A percentile compares a stretch with the other conserved stretches of the same genome.
Conservation (phyloP, 2,888 invertebrate genomes). For the Troglohyphantes excavatus region DNA sequence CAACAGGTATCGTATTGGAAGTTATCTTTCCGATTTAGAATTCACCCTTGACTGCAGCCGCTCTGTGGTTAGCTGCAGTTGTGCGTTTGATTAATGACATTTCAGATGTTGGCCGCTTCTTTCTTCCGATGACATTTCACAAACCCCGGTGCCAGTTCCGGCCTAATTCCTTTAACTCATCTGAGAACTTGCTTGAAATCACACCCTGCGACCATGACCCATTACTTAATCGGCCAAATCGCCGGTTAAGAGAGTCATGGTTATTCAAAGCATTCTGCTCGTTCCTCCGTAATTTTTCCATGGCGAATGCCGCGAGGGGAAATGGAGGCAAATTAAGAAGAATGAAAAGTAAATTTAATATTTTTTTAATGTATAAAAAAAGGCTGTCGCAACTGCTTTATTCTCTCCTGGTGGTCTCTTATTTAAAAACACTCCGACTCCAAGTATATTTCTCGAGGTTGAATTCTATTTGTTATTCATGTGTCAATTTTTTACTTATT, state of each 20-base stretch:
- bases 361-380: conserved; percentile 13
- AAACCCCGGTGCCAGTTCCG: conserved; percentile 40
- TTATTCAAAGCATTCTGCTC: conserved; percentile 46
- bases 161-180: conserved; percentile 45
- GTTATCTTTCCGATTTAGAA: neutral
- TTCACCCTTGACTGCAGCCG: conserved; percentile 18
- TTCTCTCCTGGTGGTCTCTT: neutral
- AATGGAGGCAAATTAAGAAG: conserved; percentile 7
- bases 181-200: conserved; percentile 32
- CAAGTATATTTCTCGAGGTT: neutral
- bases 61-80: conserved; percentile 15
- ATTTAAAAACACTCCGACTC: neutral
- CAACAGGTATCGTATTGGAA: neutral
- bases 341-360: conserved; percentile 7
- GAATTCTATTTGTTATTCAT: neutral
- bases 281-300: conserved; percentile 31
- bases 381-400: neutral
- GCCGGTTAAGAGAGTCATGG: conserved; percentile 65
- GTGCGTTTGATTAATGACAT: conserved; percentile 20
- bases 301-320: conserved; percentile 16
- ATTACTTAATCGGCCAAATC: conserved; percentile 59
- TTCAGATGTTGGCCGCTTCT: conserved; percentile 3
- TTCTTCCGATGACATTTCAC: conserved; percentile 49
- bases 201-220: conserved; percentile 69
- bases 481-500: neutral